These are phyloP conservation scores for Oxycera nigricornis DNA, from an alignment of 2,888 invertebrate species.

Conservation along the genomic window DNA sequence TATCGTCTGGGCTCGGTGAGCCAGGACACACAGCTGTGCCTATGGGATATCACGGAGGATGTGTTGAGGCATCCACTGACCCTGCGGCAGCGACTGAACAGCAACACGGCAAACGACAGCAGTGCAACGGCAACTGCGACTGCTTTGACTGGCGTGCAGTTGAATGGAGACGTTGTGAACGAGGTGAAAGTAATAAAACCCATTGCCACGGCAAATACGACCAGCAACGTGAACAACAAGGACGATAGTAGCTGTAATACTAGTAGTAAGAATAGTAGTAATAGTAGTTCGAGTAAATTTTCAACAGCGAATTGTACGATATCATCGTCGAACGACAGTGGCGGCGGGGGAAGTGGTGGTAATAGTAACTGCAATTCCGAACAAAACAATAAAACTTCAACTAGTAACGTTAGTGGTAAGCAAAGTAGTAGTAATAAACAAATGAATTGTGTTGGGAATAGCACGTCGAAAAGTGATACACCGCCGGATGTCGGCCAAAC, in stretches of 20 bases:
- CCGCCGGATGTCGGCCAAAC: slow-evolving; percentile 24
- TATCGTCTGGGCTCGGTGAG: slow-evolving; percentile 93
- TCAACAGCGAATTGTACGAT: slow-evolving; percentile 62
- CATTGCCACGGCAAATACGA: slow-evolving; percentile 50
- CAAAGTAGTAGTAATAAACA: slow-evolving; percentile 58
- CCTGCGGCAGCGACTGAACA: slow-evolving; percentile 59
- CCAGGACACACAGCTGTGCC: slow-evolving; percentile 96
- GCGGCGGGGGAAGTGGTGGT: slow-evolving; percentile 40
- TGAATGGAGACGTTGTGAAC: slow-evolving; percentile 58
- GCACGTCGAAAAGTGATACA: slow-evolving; percentile 39
- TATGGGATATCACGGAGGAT: slow-evolving; percentile 99
- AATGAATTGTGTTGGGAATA: slow-evolving; percentile 47
- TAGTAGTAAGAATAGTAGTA: slow-evolving; percentile 54
- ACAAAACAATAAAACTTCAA: slow-evolving; percentile 48
- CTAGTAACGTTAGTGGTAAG: slow-evolving; percentile 54
- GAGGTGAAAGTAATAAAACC: slow-evolving; percentile 60
- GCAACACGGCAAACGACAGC: slow-evolving; percentile 48
- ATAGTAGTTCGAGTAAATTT: slow-evolving; percentile 60
- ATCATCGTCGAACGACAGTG: slow-evolving; percentile 56
- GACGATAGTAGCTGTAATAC: slow-evolving; percentile 53
- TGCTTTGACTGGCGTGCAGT: slow-evolving; percentile 52
- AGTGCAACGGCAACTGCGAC: slow-evolving; percentile 42
- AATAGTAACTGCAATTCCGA: slow-evolving; percentile 52
- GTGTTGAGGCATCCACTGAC: slow-evolving; percentile 76
- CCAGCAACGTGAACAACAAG: slow-evolving; percentile 41